Evolutionary conservation across 1,140 invertebrate species (phyloP), one percentile per base, ranked within the genome.

Genomic region (Mylabris phalerata): DNA sequence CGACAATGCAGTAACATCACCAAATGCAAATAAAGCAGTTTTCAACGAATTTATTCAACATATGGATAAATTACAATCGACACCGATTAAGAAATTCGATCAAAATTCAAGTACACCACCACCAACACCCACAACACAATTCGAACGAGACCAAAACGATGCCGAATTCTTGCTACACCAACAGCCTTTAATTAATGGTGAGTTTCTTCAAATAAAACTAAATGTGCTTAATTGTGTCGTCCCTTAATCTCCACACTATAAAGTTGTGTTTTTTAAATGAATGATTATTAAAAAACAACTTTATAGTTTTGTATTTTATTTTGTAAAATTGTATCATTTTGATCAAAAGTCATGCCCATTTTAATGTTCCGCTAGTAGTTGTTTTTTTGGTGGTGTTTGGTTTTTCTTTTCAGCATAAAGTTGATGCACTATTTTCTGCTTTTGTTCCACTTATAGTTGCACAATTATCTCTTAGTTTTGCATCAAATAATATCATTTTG

Each of bases 31-130:
- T 38, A 67, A 69, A 39, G 68, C 73, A 48, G 65, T 68, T 10
- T 58, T 69, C 4, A 69, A 74, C 38, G 68, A 71, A 24, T 61
- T 74, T 7, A 66, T 69, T 3, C 59, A 71, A 45, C 65, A 70
- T 38, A 50, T 69, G n/a, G 68, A 73, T 9, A 66, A 70, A 25
- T 48, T 70, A 25, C 56, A 65, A 56, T 50, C 64, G n/a, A 49
- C 11, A n/a, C 60, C 60, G 6, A 62, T 51, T 40, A 40, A 50
- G 13, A 50, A 59, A 58, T 46, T 52, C 9, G 63, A 66, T 24
- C 42, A 45, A 38, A 63, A 66, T 54, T 57, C 64, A 4, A 67
- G 60, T 26, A 72, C 71, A 10, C 71, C 72, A 24, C 71, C 71
- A 24, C 68, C 71, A 4, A 73, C 67, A 62, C 71, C 71, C 4